Evolutionary conservation across 2,888 invertebrate species (phyloP).

Genomic region (Tetranychus piercei): DNA sequence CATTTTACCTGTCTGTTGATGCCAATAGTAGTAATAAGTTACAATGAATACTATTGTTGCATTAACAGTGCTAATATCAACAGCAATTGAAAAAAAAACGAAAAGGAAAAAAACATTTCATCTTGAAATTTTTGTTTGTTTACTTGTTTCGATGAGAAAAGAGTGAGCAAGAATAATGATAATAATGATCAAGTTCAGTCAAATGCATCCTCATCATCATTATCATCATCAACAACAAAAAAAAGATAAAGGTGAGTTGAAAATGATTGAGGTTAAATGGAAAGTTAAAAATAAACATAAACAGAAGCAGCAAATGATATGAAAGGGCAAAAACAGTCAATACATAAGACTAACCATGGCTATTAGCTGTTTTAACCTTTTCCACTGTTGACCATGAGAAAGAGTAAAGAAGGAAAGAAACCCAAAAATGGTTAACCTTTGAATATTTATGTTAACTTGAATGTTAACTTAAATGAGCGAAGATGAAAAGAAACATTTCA

Average conservation of each 20-base stretch:
- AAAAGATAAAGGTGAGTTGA: no score
- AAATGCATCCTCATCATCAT: no score
- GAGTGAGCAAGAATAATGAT: not conserved
- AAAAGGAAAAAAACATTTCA: not conserved
- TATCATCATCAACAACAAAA: no score
- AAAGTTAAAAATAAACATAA: not conserved
- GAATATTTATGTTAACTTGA: not conserved
- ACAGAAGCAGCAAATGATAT: not conserved
- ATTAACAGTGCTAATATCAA: not conserved
- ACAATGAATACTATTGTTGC: not conserved
- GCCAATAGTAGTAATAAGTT: not conserved
- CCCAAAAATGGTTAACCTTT: no score
- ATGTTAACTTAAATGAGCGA: not conserved
- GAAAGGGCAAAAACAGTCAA: not conserved
- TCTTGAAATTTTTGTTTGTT: not conserved
- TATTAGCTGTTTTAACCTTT: conserved; percentile 3
- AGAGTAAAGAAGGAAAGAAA: not conserved
- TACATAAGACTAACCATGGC: not conserved
- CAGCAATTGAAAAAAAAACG: not conserved
- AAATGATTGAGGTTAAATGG: not conserved
- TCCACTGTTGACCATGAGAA: not conserved
- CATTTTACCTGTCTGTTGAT: no score
- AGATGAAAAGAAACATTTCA: not conserved
- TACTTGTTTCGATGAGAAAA: not conserved
- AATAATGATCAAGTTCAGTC: no score